Base-by-base conservation (phyloP, 2,888 invertebrate genomes). In the Seira musarum region DNA sequence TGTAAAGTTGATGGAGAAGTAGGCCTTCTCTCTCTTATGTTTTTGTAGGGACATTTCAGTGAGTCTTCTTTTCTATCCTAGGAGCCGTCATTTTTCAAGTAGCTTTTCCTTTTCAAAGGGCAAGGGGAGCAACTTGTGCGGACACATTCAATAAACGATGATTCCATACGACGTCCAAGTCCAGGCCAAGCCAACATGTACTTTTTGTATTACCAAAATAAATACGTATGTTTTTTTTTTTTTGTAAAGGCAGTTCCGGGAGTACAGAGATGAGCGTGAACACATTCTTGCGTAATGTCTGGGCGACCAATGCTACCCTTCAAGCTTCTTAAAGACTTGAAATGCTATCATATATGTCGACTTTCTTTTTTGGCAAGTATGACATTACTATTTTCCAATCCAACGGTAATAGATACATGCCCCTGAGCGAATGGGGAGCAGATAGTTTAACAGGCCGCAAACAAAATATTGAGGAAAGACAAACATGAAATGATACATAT, bases 1-100 rank as follows among this genome's bases (percentile, higher is more conserved):
- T 8, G 10, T 25, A 30, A 64, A 35, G 46, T 66, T 40, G 66
- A 66, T 40, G 66, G 66, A 46, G 66, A 35, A 68, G n/a, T 53
- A 40, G 40, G 40, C 40, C 40, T 13, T 40, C 40, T 8, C 13
- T 40, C 40, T 40, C 40, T 40, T 40, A 8, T 40, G 13, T 40
- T 40, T 40, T 40, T 40, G 40, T 40, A 40, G 40, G 40, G 40
- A 40, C 13, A 8, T 40, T 40, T 40, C 40, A 40, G 13, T 40
- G 13, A 13, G 13, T 40, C 13, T 13, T 13, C 13, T 40, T 40
- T 40, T 40, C 40, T 40, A 13, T 40, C 40, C 13, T 40, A 8
- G 13, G 40, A 13, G 40, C 40, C 40, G 13, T 40, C 40, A 40
- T 40, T 40, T 40, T 40, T 40, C 13, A 13, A 40, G 40, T 40